A percentile compares a stretch with the other conserved stretches of the same genome.
Conservation (phyloP, 2,888 invertebrate species). For the Eupsilia transversa region DNA sequence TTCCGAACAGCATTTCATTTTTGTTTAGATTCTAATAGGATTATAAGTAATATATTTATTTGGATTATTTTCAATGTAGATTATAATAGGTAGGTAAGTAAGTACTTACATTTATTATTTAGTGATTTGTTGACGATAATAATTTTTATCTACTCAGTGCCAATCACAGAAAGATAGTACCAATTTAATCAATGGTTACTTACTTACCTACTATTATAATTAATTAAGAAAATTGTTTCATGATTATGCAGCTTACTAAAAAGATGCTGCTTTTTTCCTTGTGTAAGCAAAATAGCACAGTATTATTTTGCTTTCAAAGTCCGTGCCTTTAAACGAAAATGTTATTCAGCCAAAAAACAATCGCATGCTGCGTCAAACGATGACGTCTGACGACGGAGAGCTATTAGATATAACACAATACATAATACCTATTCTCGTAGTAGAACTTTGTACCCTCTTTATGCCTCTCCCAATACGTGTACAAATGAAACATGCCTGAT, state of each 20-base stretch:
- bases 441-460: slow-evolving; percentile 50
- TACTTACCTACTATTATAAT: neutral
- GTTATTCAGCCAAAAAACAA: neutral
- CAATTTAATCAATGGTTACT: slow-evolving; percentile 12
- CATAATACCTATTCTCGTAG: slow-evolving; percentile 16
- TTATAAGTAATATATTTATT: no score
- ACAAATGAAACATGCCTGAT: slow-evolving; percentile 11
- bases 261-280: neutral
- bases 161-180: slow-evolving; percentile 24
- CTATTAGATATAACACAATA: slow-evolving; percentile 23
- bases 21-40: no score
- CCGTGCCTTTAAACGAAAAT: neutral
- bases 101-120: no score
- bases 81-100: no score
- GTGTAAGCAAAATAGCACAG: neutral
- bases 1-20: no score
- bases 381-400: slow-evolving; percentile 2
- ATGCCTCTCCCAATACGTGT: slow-evolving; percentile 13
- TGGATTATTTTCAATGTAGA: no score
- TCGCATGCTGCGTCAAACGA: neutral
- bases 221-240: neutral
- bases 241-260: neutral
- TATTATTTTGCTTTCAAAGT: slow-evolving; percentile 6
- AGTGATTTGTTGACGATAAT: slow-evolving; percentile 13
- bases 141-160: neutral